Percentiles rank a stretch among this genome's conserved stretches.
phyloP scores from a whole-genome alignment of 2,888 invertebrate genomes.

The Megamerina dolium region DNA sequence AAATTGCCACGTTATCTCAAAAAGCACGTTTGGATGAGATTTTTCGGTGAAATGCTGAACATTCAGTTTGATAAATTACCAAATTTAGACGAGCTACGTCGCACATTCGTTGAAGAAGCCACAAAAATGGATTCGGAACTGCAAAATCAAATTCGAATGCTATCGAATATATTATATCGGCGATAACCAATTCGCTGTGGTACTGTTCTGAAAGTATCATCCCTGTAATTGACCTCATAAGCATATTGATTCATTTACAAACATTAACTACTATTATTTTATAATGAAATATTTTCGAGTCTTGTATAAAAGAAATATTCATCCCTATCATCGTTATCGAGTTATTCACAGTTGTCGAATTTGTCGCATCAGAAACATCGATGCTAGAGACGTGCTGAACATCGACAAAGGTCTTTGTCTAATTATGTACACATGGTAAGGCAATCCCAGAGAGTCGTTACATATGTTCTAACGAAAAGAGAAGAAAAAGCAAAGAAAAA shows the following conservation, averaged over 20 bases:
- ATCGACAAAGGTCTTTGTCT: too few relatives aligned
- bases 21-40: conserved; percentile 71
- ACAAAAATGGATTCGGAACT: conserved; percentile 49
- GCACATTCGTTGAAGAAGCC: conserved; percentile 43
- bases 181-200: conserved; percentile 34
- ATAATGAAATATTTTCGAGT: not conserved
- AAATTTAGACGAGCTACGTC: conserved; percentile 53
- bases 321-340: not conserved
- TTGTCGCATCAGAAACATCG: too few relatives aligned
- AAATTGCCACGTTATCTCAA: conserved; percentile 71
- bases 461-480: too few relatives aligned
- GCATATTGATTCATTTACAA: too few relatives aligned
- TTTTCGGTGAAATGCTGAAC: conserved; percentile 78
- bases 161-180: conserved; percentile 46
- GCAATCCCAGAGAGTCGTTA: too few relatives aligned
- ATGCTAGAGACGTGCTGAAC: too few relatives aligned
- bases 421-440: too few relatives aligned
- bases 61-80: conserved; percentile 70
- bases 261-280: not conserved
- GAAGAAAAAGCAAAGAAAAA: too few relatives aligned
- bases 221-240: too few relatives aligned
- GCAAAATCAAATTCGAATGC: conserved; percentile 46
- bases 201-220: too few relatives aligned
- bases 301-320: not conserved
- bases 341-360: too few relatives aligned